phyloP scores from a whole-genome alignment of 2,797 vertebrate genomes.

The Acipenser transmontanus region DNA sequence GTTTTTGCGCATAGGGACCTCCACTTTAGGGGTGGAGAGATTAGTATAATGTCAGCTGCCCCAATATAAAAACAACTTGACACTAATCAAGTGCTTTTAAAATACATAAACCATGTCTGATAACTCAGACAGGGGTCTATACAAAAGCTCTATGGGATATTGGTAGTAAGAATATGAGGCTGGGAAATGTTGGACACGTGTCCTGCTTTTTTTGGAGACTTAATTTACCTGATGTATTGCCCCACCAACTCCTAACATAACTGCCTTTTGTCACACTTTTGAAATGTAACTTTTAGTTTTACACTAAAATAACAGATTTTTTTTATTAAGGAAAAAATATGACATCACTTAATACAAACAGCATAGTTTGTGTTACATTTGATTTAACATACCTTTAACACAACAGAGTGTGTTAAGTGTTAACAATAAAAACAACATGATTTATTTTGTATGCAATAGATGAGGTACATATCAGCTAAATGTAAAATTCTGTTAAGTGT shows the following conservation, averaged over 20 bases:
- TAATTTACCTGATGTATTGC: constrained; percentile 32
- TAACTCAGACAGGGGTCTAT: constrained; percentile 10
- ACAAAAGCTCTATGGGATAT: constrained; percentile 19
- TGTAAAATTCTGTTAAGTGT: neutral
- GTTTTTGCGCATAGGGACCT: constrained; percentile 36
- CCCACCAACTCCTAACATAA: constrained; percentile 38
- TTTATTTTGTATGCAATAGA: too few relatives aligned
- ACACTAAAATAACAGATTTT: too few relatives aligned
- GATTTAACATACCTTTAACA: too few relatives aligned
- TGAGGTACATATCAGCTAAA: neutral
- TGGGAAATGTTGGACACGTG: constrained; percentile 28
- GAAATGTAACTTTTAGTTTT: constrained; percentile 32
- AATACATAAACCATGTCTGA: constrained; percentile 17
- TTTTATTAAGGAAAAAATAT: too few relatives aligned
- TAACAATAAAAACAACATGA: too few relatives aligned
- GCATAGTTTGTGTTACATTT: too few relatives aligned
- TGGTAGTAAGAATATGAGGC: constrained; percentile 18
- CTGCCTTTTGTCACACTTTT: constrained; percentile 31
- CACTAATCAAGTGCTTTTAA: constrained; percentile 25
- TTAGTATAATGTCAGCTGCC: constrained; percentile 30
- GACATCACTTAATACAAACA: too few relatives aligned
- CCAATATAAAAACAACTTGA: constrained; percentile 31
- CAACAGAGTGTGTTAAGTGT: too few relatives aligned
- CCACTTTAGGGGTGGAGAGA: constrained; percentile 42
- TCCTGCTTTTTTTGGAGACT: constrained; percentile 32